These are phyloP conservation scores for Scatophagus argus DNA, from an alignment of 2,113 vertebrate species.

Conservation along the genomic window DNA sequence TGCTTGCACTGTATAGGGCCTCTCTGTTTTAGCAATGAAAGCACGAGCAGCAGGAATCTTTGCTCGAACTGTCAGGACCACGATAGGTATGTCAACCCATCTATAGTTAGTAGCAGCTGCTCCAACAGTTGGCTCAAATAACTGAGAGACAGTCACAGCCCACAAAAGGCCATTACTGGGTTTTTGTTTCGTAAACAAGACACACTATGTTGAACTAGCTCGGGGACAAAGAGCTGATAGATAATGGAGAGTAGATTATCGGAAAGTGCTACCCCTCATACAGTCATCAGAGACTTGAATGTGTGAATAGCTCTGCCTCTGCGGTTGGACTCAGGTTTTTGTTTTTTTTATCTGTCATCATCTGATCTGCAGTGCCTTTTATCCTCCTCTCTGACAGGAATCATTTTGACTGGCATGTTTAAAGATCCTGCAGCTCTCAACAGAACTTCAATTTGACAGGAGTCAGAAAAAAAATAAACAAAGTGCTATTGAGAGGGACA, in stretches of 20 bases:
- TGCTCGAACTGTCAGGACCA: constrained; percentile 7
- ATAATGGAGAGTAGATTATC: not conserved
- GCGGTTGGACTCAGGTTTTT: not conserved
- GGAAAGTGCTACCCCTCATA: not conserved
- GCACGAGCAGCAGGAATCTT: not conserved
- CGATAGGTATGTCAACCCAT: constrained; percentile 37
- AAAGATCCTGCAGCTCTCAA: not conserved
- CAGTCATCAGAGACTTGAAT: not conserved
- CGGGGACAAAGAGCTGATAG: not conserved
- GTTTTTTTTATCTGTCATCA: not conserved
- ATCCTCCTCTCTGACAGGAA: not conserved
- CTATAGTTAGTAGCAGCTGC: constrained; percentile 57
- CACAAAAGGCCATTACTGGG: constrained; percentile 6
- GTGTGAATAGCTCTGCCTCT: not conserved
- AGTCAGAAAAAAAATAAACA: not conserved
- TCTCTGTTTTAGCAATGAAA: constrained; percentile 12
- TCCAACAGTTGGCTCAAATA: constrained; percentile 54
- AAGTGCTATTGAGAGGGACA: not conserved
- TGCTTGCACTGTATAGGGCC: not conserved
- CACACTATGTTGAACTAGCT: not conserved
- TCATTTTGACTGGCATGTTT: not conserved
- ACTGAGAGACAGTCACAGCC: constrained; percentile 9
- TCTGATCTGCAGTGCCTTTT: not conserved
- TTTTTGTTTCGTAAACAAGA: constrained; percentile 30
- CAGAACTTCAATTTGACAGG: not conserved